Evolutionary conservation across 2,888 invertebrate genomes (phyloP).

Genomic region (Sepiola atlantica): DNA sequence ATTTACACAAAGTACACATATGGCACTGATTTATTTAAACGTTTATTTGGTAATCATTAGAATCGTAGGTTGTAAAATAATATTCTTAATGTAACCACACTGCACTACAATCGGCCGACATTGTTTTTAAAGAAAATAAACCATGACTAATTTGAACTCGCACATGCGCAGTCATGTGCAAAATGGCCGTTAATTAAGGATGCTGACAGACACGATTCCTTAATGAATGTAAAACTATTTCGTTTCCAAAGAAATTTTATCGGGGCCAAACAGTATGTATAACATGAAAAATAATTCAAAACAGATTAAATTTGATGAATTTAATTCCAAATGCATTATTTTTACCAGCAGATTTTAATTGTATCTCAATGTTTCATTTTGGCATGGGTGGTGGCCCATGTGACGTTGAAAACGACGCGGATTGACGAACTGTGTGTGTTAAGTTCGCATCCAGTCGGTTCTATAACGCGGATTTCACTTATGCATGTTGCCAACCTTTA

Average conservation of each 20-base stretch:
- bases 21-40: neutral
- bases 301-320: neutral
- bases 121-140: neutral
- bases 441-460: no score
- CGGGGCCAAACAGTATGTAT: neutral
- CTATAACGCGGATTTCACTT: no score
- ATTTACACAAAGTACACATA: no score
- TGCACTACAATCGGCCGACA: neutral
- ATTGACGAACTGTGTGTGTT: no score
- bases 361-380: neutral
- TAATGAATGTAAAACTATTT: neutral
- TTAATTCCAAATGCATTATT: neutral
- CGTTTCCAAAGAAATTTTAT: neutral
- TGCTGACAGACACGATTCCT: neutral
- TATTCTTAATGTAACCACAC: neutral
- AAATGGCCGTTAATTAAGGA: neutral
- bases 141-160: no score
- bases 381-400: no score
- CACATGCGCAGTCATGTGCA: neutral
- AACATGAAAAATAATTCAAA: neutral
- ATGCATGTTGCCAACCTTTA: no score
- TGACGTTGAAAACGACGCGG: no score
- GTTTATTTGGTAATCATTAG: neutral
- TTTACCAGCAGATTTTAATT: neutral
- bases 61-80: neutral